These are phyloP conservation scores for Siderastrea radians DNA, from an alignment of 92 coral and sea anemone genomes.

Conservation along the genomic window DNA sequence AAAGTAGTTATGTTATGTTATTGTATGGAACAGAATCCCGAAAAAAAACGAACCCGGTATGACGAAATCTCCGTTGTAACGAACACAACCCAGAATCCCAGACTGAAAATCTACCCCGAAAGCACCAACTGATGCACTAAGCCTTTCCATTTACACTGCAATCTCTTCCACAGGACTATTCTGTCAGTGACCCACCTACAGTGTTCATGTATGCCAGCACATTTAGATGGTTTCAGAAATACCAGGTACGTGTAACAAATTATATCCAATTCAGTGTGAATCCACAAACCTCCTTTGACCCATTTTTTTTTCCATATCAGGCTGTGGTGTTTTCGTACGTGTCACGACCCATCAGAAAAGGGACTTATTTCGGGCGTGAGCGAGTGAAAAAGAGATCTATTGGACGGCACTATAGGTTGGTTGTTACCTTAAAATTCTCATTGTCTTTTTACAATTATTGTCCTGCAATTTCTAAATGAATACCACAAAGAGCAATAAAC, in stretches of 20 bases:
- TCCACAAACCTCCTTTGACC: background rate
- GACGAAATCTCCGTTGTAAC: too few species aligned
- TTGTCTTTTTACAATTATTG: background rate
- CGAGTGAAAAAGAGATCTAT: constrained; percentile 77
- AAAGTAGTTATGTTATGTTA: background rate
- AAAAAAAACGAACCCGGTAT: too few species aligned
- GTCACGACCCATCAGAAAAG: constrained; percentile 95
- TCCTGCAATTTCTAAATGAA: background rate
- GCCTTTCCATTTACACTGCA: too few species aligned
- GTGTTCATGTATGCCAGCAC: constrained; percentile 95
- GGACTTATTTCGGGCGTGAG: constrained; percentile 80
- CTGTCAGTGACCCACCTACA: constrained; percentile 83
- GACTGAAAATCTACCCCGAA: too few species aligned
- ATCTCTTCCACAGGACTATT: constrained; percentile 54
- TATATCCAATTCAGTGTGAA: too few species aligned
- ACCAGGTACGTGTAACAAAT: constrained; percentile 65
- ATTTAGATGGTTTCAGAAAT: constrained; percentile 98
- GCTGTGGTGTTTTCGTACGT: constrained; percentile 89
- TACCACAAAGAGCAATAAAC: background rate
- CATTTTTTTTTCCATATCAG: constrained; percentile 33
- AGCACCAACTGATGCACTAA: too few species aligned
- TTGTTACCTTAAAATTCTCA: background rate
- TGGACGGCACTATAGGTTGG: constrained; percentile 96
- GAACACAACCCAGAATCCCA: too few species aligned
- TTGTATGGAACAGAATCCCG: too few species aligned